Base-by-base conservation (phyloP, 1,140 invertebrate genomes). In the Conus ventricosus region DNA sequence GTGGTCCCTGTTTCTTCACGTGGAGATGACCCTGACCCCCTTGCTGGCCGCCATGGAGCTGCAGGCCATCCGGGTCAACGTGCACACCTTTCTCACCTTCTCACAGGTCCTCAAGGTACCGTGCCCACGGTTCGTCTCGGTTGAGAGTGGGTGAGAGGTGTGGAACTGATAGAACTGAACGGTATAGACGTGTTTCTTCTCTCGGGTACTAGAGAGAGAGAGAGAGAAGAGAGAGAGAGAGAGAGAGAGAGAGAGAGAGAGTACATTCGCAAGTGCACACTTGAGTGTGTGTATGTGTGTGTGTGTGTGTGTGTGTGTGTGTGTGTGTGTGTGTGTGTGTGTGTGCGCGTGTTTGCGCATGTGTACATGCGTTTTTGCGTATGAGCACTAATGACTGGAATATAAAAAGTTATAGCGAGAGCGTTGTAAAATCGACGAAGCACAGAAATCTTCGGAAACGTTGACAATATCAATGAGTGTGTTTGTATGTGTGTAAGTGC, bases 21-120 rank as follows among this genome's bases (percentile, higher is more conserved):
- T 96, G 25, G 96, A 96, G 92, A 96, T 95, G 92, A 93, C 92
- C 60, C 91, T 96, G 17, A 88, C 95, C n/a, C 95, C 96, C 55
- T 92, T 96, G n/a, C 91, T 96, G 89, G 95, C 96, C 85, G 94
- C 89, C 13, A 96, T 96, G 96, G 96, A 96, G 90, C 88, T 92
- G 20, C 92, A 91, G 13, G 94, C 94, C 15, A 92, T 96, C 78
- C 89, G 89, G 76, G 94, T 96, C 10, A 94, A 96, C 85, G 92
- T 92, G 13, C 91, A 94, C 5, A 94, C 92, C 83, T 92, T 96
- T 75, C 92, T 95, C 27, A 91, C 93, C 25, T 96, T 96, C 94
- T 95, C 95, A 60, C 89, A 92, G 54, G 87, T 94, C 0, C 90
- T 96, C 5, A 89, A 96, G 91, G 91, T 94, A 83, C 39, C 39